phyloP scores from a whole-genome alignment of 2,113 vertebrate genomes.

The Paedocypris sp. region DNA sequence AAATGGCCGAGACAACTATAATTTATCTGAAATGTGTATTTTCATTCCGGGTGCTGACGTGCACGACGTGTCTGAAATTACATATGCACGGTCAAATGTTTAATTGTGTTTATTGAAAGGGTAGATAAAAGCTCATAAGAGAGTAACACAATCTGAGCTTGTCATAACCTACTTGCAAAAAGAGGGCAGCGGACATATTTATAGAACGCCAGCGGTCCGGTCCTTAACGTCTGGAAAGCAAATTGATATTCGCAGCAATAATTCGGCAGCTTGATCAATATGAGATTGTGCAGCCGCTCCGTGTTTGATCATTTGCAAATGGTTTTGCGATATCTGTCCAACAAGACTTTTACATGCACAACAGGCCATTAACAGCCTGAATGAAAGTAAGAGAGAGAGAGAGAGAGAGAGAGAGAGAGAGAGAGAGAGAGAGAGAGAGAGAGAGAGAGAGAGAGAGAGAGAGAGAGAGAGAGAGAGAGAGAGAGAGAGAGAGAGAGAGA shows the following conservation, averaged over 20 bases:
- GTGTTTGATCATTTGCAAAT: conserved; percentile 19
- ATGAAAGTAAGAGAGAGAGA: conserved; percentile 6
- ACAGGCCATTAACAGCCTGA: no score
- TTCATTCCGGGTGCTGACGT: no score
- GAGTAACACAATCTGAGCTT: not conserved
- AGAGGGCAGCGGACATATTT: not conserved
- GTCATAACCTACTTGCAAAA: conserved; percentile 5
- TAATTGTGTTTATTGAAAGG: not conserved
- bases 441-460: no score
- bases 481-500: no score
- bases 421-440: conserved; percentile 5
- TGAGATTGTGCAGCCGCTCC: not conserved
- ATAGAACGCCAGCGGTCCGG: not conserved
- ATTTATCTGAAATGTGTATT: no score
- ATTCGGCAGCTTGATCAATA: conserved; percentile 22
- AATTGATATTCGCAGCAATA: not conserved
- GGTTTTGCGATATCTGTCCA: not conserved
- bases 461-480: conserved; percentile 5
- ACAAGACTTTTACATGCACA: conserved; percentile 28
- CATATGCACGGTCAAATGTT: not conserved
- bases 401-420: no score
- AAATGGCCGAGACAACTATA: no score
- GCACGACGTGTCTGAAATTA: no score
- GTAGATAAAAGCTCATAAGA: not conserved
- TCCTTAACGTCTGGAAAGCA: not conserved